Conservation (phyloP, 2,888 invertebrate genomes). For the Napeogenes sylphis region DNA sequence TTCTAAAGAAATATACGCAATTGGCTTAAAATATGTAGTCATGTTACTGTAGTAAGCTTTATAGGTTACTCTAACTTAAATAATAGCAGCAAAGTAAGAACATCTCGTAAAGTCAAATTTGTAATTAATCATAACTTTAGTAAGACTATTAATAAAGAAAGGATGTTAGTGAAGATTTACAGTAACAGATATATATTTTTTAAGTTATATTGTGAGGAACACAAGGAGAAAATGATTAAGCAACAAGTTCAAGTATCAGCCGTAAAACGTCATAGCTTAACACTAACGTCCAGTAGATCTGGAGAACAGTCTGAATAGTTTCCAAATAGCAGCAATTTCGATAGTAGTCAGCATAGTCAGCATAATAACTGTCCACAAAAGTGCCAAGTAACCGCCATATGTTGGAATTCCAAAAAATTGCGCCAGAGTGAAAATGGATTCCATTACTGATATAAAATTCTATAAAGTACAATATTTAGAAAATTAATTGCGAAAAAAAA, state of each 20-base stretch:
- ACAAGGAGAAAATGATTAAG: too few species aligned
- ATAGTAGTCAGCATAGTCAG: conserved; percentile 40
- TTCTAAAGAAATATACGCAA: too few species aligned
- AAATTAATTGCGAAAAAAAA: neutral
- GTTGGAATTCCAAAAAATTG: conserved; percentile 52
- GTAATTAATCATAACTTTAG: too few species aligned
- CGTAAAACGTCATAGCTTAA: neutral
- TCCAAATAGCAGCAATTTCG: conserved; percentile 49
- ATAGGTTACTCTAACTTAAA: neutral
- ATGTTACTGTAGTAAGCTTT: conserved; percentile 9
- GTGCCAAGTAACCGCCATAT: conserved; percentile 36
- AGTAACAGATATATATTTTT: too few species aligned
- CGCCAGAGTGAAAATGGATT: conserved; percentile 42
- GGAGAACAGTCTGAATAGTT: conserved; percentile 40
- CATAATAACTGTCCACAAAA: conserved; percentile 39
- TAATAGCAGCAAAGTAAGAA: too few species aligned
- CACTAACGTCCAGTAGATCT: conserved; percentile 43
- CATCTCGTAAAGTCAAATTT: too few species aligned
- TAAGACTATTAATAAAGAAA: too few species aligned
- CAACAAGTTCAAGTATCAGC: too few species aligned
- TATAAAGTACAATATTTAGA: conserved; percentile 35
- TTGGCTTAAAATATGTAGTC: too few species aligned
- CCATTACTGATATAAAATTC: conserved; percentile 47
- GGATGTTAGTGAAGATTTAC: too few species aligned
- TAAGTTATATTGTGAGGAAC: too few species aligned